phyloP scores from a whole-genome alignment of 2,113 vertebrate genomes.

The Progne subis region DNA sequence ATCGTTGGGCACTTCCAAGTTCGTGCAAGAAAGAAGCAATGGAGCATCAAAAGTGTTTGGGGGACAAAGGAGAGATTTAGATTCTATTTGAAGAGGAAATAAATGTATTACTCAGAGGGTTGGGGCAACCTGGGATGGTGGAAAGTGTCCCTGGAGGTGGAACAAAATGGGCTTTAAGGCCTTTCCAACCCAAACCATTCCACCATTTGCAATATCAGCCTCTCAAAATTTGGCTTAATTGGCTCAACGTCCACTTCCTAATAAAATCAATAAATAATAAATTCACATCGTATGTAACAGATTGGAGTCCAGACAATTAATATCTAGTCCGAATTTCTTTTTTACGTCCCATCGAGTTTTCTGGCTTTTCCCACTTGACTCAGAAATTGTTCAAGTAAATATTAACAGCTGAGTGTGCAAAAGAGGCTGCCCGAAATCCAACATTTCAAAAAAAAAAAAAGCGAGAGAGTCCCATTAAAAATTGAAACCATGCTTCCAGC shows the following conservation, averaged over 20 bases:
- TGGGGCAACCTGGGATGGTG: neutral
- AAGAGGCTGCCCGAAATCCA: neutral
- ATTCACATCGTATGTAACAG: neutral
- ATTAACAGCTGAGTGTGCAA: neutral
- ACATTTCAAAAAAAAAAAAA: neutral
- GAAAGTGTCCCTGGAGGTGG: neutral
- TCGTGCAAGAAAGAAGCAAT: neutral
- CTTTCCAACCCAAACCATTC: neutral
- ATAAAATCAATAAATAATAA: neutral
- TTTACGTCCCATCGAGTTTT: neutral
- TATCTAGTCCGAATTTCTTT: neutral
- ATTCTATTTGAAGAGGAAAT: neutral
- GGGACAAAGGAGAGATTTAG: neutral
- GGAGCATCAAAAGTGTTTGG: neutral
- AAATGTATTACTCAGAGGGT: neutral
- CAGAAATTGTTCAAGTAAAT: neutral
- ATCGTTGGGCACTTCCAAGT: neutral
- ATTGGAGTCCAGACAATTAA: neutral
- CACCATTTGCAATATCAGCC: neutral
- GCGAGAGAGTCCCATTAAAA: neutral
- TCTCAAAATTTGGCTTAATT: neutral
- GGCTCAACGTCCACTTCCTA: neutral
- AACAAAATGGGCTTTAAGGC: neutral
- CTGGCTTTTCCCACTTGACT: neutral
- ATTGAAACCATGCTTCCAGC: slow-evolving; percentile 6